Evolutionary conservation across 2,113 vertebrate genomes (phyloP).

Genomic region (Osmerus eperlanus): DNA sequence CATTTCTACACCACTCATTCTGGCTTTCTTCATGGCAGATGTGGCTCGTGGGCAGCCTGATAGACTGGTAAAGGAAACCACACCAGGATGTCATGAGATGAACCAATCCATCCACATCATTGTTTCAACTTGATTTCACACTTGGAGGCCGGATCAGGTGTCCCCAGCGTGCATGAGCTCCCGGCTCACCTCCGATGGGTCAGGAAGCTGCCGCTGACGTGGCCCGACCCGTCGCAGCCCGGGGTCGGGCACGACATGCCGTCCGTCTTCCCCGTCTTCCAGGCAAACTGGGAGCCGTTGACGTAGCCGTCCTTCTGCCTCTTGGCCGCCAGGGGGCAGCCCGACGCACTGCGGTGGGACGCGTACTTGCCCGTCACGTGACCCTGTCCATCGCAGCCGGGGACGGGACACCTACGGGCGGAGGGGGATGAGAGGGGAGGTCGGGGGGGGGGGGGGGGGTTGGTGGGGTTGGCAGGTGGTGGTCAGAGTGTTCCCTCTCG

Average conservation of each 20-base stretch:
- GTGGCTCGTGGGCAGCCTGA: constrained; percentile 95
- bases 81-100: neutral
- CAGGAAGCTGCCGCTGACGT: constrained; percentile 96
- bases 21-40: constrained; percentile 95
- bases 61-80: constrained; percentile 73
- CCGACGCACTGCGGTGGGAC: constrained; percentile 94
- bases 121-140: neutral
- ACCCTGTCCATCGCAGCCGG: constrained; percentile 95
- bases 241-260: constrained; percentile 97
- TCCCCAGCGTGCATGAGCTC: neutral
- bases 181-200: constrained; percentile 90
- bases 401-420: constrained; percentile 87
- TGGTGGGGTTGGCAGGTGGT: neutral
- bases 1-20: constrained; percentile 94
- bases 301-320: constrained; percentile 94
- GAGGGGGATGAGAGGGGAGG: neutral
- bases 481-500: neutral
- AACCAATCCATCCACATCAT: neutral
- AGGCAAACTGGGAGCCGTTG: constrained; percentile 92
- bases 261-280: constrained; percentile 96
- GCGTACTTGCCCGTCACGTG: constrained; percentile 98
- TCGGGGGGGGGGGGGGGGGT: neutral
- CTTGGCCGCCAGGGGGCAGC: constrained; percentile 94
- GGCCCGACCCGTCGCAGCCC: constrained; percentile 93
- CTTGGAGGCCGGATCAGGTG: too few species aligned